A percentile compares a stretch with the other conserved stretches of the same genome.
These are phyloP conservation scores for Lycorma delicatula DNA, from an alignment of 1,140 invertebrate genomes.

Conservation along the genomic window DNA sequence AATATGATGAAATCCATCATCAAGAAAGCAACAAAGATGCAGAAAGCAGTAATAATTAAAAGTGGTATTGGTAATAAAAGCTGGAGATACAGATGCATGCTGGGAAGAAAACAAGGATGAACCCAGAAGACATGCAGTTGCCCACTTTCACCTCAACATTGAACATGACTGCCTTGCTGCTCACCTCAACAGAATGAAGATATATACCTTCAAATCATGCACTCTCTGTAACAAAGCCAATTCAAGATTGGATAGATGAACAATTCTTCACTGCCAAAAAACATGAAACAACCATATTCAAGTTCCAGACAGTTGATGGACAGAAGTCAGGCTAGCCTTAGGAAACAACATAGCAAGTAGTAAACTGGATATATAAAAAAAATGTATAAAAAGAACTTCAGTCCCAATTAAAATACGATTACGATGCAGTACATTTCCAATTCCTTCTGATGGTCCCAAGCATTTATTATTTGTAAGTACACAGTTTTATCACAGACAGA, in stretches of 20 bases:
- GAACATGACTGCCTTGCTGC: neutral
- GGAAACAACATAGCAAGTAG: too few relatives aligned
- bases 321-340: too few relatives aligned
- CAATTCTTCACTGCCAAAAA: neutral
- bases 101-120: neutral
- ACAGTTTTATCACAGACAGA: too few relatives aligned
- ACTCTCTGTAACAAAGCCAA: slow-evolving; percentile 34
- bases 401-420: too few relatives aligned
- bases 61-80: neutral
- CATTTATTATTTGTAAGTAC: too few relatives aligned
- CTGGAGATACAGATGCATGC: too few relatives aligned
- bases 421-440: too few relatives aligned
- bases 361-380: too few relatives aligned
- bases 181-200: neutral
- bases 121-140: slow-evolving; percentile 33
- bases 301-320: too few relatives aligned
- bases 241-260: slow-evolving; percentile 24
- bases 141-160: slow-evolving; percentile 22
- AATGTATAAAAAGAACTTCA: too few relatives aligned
- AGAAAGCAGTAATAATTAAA: neutral
- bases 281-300: too few relatives aligned
- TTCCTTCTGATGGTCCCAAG: too few relatives aligned
- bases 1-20: neutral
- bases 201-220: neutral
- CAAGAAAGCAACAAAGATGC: neutral